phyloP scores from a whole-genome alignment of 2,888 invertebrate species.

The Catonia carolina region DNA sequence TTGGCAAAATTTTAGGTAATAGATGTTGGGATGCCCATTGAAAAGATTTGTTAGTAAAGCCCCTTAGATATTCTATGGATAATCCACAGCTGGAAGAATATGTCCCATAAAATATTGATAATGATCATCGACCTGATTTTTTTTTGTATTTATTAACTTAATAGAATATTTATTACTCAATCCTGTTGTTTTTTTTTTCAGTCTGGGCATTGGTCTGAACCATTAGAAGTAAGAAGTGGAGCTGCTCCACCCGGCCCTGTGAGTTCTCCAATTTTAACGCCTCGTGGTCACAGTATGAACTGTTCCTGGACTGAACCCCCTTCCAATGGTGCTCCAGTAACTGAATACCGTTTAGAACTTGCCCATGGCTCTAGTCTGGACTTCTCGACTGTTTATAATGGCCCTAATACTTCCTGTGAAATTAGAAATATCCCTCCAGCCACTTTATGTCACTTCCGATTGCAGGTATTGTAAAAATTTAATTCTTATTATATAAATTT shows the following conservation, averaged over 20 bases:
- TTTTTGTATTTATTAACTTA: too few species aligned
- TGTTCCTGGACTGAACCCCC: conserved; percentile 74
- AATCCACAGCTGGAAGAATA: too few species aligned
- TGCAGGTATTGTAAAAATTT: conserved; percentile 48
- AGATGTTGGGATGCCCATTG: too few species aligned
- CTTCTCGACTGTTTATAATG: conserved; percentile 59
- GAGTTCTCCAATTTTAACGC: conserved; percentile 47
- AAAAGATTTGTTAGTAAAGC: too few species aligned
- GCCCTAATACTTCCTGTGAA: conserved; percentile 55
- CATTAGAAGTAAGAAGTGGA: conserved; percentile 64
- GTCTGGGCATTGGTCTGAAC: conserved; percentile 70
- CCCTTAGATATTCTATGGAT: too few species aligned
- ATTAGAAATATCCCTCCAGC: conserved; percentile 69
- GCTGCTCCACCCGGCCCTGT: conserved; percentile 78
- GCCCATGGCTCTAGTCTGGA: conserved; percentile 48
- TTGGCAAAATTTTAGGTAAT: too few species aligned
- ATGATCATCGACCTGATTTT: too few species aligned
- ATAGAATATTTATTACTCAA: too few species aligned
- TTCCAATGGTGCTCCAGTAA: conserved; percentile 71
- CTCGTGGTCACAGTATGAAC: conserved; percentile 39
- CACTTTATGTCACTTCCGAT: conserved; percentile 71
- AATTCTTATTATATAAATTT: too few species aligned
- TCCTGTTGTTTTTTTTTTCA: conserved; percentile 33
- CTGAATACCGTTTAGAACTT: conserved; percentile 74
- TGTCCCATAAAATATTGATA: too few species aligned